Evolutionary conservation across 2,888 invertebrate species (phyloP), one percentile per base, ranked within the genome.

Genomic region (Caenorhabditis panamensis): DNA sequence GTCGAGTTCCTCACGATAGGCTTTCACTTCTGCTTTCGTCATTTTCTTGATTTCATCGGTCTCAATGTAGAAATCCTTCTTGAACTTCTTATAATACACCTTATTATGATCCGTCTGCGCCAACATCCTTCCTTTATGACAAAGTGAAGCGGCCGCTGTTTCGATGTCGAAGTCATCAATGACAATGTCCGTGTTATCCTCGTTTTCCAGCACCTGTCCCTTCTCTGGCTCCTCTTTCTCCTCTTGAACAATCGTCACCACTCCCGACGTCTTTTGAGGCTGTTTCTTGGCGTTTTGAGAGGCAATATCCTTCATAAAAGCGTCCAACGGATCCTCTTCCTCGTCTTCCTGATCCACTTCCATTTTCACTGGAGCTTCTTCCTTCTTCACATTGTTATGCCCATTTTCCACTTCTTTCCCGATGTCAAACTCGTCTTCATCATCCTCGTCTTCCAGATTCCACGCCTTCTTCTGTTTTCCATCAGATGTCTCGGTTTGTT

Each of bases 11-110:
- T 87, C 85, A n/a, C 93, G 89, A 59, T 91, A 90, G 9, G 87
- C 91, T 51, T 92, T 92, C 44, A 93, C 93, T 91, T 92, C 92
- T 90, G 95, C 95, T 28, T 94, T 91, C 0, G 95, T 95, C 97
- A 99, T 96, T 89, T 94, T 94, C 0, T 95, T 94, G 84, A 99
- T 94, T 92, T 99, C 99, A 56, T 95, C 97, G 2, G 95, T 82
- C 86, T 99, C 99, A 1, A 96, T 95, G 91, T 99, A 99, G 91
- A 99, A 99, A 84, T 95, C 94, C 92, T 98, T 99, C 79, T 96
- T 94, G 91, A 96, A 98, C 0, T 95, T 92, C 77, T 94, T 93
- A 92, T 99, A 99, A 69, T 95, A 94, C 22, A 99, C 94, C 71
- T 83, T 95, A 89, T 95, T 95, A 90, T 96, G 96, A 77, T 95